A percentile compares a stretch with the other conserved stretches of the same genome.
These are phyloP conservation scores for Nematolebias whitei DNA, from an alignment of 2,113 vertebrate genomes.

Conservation along the genomic window DNA sequence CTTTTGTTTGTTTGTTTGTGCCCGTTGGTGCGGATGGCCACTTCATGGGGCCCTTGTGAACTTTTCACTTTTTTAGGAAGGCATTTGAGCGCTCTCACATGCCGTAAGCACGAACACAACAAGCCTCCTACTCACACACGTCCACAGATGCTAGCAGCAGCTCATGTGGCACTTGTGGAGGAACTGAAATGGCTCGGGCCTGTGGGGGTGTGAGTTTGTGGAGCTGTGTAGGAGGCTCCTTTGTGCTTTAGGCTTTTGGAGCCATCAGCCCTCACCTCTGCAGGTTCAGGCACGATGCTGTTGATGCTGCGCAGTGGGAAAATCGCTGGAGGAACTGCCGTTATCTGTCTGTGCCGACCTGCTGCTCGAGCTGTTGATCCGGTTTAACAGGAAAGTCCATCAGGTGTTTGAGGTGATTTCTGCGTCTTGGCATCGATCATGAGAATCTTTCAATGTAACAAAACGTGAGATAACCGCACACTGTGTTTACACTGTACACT, in stretches of 20 bases:
- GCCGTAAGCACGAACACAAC: slow-evolving; percentile 12
- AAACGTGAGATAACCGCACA: not conserved
- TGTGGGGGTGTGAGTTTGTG: slow-evolving; percentile 53
- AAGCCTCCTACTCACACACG: slow-evolving; percentile 24
- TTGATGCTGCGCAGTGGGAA: slow-evolving; percentile 59
- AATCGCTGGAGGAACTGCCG: slow-evolving; percentile 44
- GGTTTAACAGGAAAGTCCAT: slow-evolving; percentile 53
- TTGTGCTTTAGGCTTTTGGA: slow-evolving; percentile 56
- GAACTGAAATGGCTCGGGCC: slow-evolving; percentile 31
- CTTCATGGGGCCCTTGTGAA: slow-evolving; percentile 16
- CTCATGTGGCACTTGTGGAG: slow-evolving; percentile 8
- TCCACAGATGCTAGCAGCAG: slow-evolving; percentile 9
- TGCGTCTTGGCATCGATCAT: slow-evolving; percentile 21
- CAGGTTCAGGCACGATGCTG: slow-evolving; percentile 66
- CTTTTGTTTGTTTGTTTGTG: slow-evolving; percentile 52
- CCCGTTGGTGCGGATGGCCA: slow-evolving; percentile 13
- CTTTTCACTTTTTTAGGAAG: slow-evolving; percentile 37
- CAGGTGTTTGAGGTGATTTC: slow-evolving; percentile 19
- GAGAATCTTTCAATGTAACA: slow-evolving; percentile 26
- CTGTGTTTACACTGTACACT: not conserved
- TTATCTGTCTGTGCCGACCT: slow-evolving; percentile 44
- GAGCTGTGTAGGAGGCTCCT: slow-evolving; percentile 54
- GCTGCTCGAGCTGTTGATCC: slow-evolving; percentile 46
- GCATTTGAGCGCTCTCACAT: slow-evolving; percentile 27
- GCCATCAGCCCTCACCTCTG: slow-evolving; percentile 46